Evolutionary conservation across 2,113 vertebrate species (phyloP).

Genomic region (Mixornis gularis): DNA sequence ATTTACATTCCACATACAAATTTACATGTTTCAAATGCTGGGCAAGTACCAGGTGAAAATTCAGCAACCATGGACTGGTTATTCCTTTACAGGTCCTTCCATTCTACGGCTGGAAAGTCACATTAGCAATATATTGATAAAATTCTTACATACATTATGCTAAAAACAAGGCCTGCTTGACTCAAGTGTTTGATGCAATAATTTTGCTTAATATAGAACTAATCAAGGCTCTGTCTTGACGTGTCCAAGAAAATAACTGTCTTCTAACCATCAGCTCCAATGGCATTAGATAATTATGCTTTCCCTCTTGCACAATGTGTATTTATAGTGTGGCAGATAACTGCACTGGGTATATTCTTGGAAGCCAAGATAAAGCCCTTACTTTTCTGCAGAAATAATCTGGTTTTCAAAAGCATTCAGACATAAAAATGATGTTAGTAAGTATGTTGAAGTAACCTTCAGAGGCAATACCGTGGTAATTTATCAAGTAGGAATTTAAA

Average conservation of each 20-base stretch:
- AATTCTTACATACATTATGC: not conserved
- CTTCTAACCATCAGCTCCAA: not conserved
- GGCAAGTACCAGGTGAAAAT: not conserved
- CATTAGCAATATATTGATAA: not conserved
- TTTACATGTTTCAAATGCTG: not conserved
- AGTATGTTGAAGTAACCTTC: not conserved
- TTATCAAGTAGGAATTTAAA: not conserved
- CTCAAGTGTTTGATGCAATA: not conserved
- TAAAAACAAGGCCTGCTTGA: not conserved
- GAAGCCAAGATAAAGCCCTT: not conserved
- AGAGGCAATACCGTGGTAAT: not conserved
- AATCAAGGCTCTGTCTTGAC: not conserved
- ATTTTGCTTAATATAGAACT: constrained; percentile 28
- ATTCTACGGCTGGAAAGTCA: not conserved
- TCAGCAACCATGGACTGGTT: not conserved
- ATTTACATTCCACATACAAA: not conserved
- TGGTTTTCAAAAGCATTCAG: not conserved
- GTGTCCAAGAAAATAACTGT: not conserved
- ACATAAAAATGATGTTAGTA: not conserved
- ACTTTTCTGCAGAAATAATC: constrained; percentile 6
- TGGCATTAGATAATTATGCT: not conserved
- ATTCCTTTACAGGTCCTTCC: not conserved
- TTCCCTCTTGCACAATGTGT: not conserved
- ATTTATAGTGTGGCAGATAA: constrained; percentile 18
- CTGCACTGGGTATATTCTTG: not conserved